These are phyloP conservation scores for Chrysolina oricalcia DNA, from an alignment of 2,888 invertebrate genomes.

Conservation along the genomic window DNA sequence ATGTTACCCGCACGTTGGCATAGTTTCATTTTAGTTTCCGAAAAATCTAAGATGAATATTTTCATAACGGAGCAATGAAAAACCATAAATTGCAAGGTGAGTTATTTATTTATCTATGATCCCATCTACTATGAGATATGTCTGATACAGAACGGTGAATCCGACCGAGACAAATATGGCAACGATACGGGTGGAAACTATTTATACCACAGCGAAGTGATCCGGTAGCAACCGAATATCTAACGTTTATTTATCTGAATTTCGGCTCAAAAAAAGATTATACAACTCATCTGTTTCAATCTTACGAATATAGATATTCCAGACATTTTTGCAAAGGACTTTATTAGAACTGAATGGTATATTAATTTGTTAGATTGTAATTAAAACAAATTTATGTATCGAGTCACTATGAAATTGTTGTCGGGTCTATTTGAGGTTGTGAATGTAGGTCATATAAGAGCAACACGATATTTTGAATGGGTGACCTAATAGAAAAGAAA, in stretches of 20 bases:
- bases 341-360: no score
- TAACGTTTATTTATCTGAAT: conserved; percentile 23
- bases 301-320: background rate
- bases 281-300: background rate
- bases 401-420: no score
- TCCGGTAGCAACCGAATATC: conserved; percentile 52
- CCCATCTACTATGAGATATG: conserved; percentile 29
- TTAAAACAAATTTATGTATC: no score
- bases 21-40: background rate
- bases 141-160: conserved; percentile 46
- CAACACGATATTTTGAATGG: no score
- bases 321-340: no score
- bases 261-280: background rate
- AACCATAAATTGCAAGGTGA: background rate
- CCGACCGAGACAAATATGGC: conserved; percentile 63
- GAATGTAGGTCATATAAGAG: no score
- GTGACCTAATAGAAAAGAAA: no score
- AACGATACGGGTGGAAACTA: conserved; percentile 57
- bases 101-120: conserved; percentile 1
- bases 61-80: background rate
- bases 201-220: conserved; percentile 59
- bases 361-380: no score
- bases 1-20: background rate
- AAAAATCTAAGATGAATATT: no score
- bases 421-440: no score